phyloP scores from a whole-genome alignment of 1,140 invertebrate genomes.

The Zaprionus kolodkinae region DNA sequence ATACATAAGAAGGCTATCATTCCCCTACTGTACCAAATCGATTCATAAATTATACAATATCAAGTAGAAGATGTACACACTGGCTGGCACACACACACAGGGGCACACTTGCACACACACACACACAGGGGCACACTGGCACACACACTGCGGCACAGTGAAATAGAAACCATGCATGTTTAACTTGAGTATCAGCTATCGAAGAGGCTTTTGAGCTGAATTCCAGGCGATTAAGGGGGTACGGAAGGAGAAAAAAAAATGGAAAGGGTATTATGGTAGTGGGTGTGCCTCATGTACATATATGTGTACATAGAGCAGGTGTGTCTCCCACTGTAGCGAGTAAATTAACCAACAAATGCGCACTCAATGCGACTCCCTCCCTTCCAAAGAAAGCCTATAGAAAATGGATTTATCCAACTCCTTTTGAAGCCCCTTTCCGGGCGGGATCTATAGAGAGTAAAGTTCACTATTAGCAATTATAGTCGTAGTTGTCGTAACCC shows the following conservation, averaged over 20 bases:
- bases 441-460: too few relatives aligned
- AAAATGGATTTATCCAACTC: too few relatives aligned
- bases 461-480: too few relatives aligned
- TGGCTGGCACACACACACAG: neutral
- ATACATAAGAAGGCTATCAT: slow-evolving; percentile 48
- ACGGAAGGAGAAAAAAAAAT: too few relatives aligned
- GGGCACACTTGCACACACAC: neutral
- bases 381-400: too few relatives aligned
- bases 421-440: too few relatives aligned
- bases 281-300: slow-evolving; percentile 12
- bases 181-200: neutral
- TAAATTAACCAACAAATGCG: slow-evolving; percentile 9
- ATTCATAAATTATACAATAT: slow-evolving; percentile 76
- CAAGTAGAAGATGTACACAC: slow-evolving; percentile 8
- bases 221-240: slow-evolving; percentile 14
- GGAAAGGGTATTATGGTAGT: neutral
- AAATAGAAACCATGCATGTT: neutral
- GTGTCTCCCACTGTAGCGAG: slow-evolving; percentile 16
- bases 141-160: neutral
- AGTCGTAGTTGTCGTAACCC: too few relatives aligned
- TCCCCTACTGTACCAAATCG: slow-evolving; percentile 41
- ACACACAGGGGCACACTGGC: neutral
- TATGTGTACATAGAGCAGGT: slow-evolving; percentile 11
- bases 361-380: neutral
- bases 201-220: neutral